Evolutionary conservation across 2,888 invertebrate genomes (phyloP).

Genomic region (Meliscaeva auricollis): DNA sequence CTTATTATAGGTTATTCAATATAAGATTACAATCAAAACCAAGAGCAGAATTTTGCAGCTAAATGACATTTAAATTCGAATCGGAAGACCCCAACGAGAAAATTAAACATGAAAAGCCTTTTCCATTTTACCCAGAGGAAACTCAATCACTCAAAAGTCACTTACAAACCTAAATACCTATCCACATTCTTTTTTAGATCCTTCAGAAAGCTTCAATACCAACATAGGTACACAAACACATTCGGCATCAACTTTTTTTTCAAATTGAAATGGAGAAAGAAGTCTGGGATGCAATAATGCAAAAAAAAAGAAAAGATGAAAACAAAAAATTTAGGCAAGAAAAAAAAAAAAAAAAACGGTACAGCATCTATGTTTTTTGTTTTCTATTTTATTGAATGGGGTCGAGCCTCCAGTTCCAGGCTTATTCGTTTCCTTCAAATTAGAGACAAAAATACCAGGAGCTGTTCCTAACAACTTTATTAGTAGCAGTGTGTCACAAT

Average conservation of each 20-base stretch:
- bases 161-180: constrained; percentile 44
- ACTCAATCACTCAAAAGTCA: constrained; percentile 68
- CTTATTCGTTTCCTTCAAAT: constrained; percentile 28
- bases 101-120: constrained; percentile 54
- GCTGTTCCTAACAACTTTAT: constrained; percentile 65
- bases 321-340: neutral
- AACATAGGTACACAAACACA: constrained; percentile 5
- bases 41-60: constrained; percentile 17
- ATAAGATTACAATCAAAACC: constrained; percentile 16
- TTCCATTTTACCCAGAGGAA: constrained; percentile 45
- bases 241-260: constrained; percentile 16
- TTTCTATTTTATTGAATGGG: constrained; percentile 2
- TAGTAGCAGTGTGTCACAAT: constrained; percentile 71
- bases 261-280: constrained; percentile 7
- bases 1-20: constrained; percentile 65
- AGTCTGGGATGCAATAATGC: constrained; percentile 34
- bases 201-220: constrained; percentile 12
- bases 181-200: constrained; percentile 19
- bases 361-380: constrained; percentile 7
- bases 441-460: constrained; percentile 52
- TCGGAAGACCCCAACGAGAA: constrained; percentile 49
- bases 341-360: neutral
- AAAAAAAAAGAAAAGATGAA: constrained; percentile 29
- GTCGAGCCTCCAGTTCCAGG: constrained; percentile 7
- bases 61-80: constrained; percentile 61